Base-by-base conservation (phyloP, 1,140 invertebrate species). In the Drosophila tani region DNA sequence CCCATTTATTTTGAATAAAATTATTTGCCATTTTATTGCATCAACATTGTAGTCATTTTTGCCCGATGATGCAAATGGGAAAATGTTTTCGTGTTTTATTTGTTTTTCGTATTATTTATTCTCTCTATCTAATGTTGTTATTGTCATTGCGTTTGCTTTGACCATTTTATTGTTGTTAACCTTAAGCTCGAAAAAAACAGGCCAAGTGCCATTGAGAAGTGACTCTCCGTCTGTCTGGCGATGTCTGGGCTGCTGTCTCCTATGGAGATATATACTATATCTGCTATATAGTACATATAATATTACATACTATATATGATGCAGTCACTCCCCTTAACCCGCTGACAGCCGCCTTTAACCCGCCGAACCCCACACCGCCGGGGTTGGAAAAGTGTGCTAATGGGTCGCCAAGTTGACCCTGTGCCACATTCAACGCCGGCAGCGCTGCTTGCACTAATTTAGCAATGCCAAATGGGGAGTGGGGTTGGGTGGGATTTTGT, bases 341-440 rank as follows among this genome's bases (percentile, higher is more conserved):
- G 29, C n/a, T 19, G 47, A n/a, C 35, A 6, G 35, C 32, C 46
- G 51, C 45, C 40, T 38, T 43, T 65, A 47, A 47, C 51, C 51
- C 51, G 19, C 47, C 49, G 40, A 40, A 51, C n/a, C 8, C 47
- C 53, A 38, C 17, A 14, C 50, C 59, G 41, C 50, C 59, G 38
- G 69, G 55, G 40, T 43, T 81, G 77, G 79, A 85, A 91, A 91
- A 91, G 86, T 92, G 84, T 91, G 91, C 86, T 87, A 92, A 81
- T 91, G 75, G 91, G 91, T 91, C 91, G 86, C 79, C 73, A 82
- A 21, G 76, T 76, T 92, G 86, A 92, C 91, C 91, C 87, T 92
- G 91, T 92, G 77, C 91, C 53, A 91, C 70, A 78, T 91, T 87
- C 49, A 45, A 32, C 73, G 53, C 29, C 15, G 50, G 50, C 84